phyloP scores from a whole-genome alignment of 2,888 invertebrate genomes.

The Erpobdella octoculata region DNA sequence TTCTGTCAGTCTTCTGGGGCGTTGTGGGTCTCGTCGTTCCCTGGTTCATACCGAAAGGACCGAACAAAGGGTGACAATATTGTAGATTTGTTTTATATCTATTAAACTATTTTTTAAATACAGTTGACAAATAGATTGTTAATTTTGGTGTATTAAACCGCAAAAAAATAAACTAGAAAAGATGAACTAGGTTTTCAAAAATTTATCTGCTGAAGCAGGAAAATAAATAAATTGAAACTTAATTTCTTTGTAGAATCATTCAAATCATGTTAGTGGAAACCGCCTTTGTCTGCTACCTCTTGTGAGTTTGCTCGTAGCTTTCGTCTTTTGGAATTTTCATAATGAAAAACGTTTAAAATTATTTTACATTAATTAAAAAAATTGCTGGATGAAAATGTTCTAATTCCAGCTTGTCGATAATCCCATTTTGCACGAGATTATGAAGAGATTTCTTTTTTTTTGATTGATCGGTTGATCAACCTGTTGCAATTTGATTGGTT shows the following conservation, averaged over 20 bases:
- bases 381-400: too few relatives aligned
- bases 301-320: slow-evolving; percentile 6
- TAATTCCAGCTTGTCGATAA: too few relatives aligned
- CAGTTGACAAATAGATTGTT: neutral
- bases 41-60: slow-evolving; percentile 7
- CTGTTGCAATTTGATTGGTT: too few relatives aligned
- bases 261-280: slow-evolving; percentile 20
- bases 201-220: too few relatives aligned
- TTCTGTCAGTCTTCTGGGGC: slow-evolving; percentile 6
- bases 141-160: neutral
- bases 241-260: slow-evolving; percentile 18
- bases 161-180: too few relatives aligned
- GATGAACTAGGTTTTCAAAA: too few relatives aligned
- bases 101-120: too few relatives aligned
- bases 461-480: too few relatives aligned
- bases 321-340: neutral
- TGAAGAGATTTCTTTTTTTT: too few relatives aligned
- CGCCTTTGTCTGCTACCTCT: slow-evolving; percentile 26
- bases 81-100: neutral
- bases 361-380: neutral
- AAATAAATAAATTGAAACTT: neutral
- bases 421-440: too few relatives aligned
- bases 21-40: slow-evolving; percentile 15
- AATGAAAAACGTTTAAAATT: neutral
- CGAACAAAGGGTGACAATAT: slow-evolving; percentile 3